phyloP scores from a whole-genome alignment of 1,140 invertebrate species.

The Plectrocnemia conspersa region DNA sequence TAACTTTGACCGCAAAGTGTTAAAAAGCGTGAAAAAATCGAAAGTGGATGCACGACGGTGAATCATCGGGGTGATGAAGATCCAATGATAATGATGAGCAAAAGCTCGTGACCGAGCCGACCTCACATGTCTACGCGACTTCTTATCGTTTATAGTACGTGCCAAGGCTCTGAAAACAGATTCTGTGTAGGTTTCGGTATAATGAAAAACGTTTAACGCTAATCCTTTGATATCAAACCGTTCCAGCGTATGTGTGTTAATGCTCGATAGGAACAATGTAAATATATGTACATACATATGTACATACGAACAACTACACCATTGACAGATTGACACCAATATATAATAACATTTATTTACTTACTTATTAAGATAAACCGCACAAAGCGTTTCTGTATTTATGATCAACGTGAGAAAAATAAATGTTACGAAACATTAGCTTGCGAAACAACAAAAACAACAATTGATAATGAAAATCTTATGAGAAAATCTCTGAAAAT shows the following conservation, averaged over 20 bases:
- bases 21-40: background rate
- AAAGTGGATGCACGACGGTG: background rate
- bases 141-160: constrained; percentile 19
- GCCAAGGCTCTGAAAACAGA: constrained; percentile 4
- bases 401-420: too few relatives aligned
- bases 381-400: too few relatives aligned
- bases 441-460: too few relatives aligned
- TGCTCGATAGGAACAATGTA: background rate
- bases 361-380: too few relatives aligned
- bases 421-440: too few relatives aligned
- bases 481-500: too few relatives aligned
- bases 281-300: too few relatives aligned
- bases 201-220: constrained; percentile 3
- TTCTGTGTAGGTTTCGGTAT: constrained; percentile 1
- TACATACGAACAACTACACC: too few relatives aligned
- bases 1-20: too few relatives aligned
- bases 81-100: constrained; percentile 1
- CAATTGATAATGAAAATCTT: too few relatives aligned
- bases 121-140: constrained; percentile 16
- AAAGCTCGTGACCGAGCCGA: constrained; percentile 13
- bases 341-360: too few relatives aligned
- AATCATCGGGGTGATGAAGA: constrained; percentile 10
- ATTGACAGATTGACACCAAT: too few relatives aligned
- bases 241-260: background rate
- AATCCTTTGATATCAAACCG: background rate